A percentile compares a stretch with the other conserved stretches of the same genome.
These are phyloP conservation scores for Euzetes globulus DNA, from an alignment of 2,888 invertebrate genomes.

Conservation along the genomic window DNA sequence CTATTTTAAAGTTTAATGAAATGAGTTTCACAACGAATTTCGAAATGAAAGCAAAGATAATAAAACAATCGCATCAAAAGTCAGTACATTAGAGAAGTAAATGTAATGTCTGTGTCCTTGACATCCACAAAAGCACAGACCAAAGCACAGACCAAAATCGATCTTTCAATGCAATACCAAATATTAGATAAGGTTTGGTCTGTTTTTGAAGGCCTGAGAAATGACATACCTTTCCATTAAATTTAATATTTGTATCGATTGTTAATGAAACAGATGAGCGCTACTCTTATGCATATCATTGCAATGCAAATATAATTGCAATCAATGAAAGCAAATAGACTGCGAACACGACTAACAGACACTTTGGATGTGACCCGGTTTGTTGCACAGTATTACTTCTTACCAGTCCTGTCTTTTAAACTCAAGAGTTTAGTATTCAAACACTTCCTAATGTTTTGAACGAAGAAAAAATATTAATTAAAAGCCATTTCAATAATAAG, in stretches of 20 bases:
- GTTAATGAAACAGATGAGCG: constrained; percentile 12
- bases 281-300: not conserved
- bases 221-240: constrained; percentile 8
- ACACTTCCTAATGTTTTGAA: not conserved
- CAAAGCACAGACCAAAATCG: no score
- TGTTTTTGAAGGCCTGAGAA: not conserved
- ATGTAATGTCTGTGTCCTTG: no score
- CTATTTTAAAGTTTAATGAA: no score
- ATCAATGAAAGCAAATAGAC: constrained; percentile 24
- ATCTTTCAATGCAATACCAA: no score
- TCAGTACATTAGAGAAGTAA: no score
- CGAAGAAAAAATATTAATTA: not conserved
- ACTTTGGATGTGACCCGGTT: constrained; percentile 5
- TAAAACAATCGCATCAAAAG: no score
- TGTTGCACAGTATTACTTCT: not conserved
- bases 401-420: not conserved
- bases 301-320: not conserved
- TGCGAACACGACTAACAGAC: not conserved
- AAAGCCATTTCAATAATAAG: not conserved
- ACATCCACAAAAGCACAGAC: no score
- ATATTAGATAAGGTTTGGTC: not conserved
- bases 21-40: no score
- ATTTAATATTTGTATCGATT: constrained; percentile 9
- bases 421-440: not conserved
- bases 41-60: no score